These are phyloP conservation scores for Neotoxoptera formosana DNA, from an alignment of 1,140 invertebrate species.

Conservation along the genomic window DNA sequence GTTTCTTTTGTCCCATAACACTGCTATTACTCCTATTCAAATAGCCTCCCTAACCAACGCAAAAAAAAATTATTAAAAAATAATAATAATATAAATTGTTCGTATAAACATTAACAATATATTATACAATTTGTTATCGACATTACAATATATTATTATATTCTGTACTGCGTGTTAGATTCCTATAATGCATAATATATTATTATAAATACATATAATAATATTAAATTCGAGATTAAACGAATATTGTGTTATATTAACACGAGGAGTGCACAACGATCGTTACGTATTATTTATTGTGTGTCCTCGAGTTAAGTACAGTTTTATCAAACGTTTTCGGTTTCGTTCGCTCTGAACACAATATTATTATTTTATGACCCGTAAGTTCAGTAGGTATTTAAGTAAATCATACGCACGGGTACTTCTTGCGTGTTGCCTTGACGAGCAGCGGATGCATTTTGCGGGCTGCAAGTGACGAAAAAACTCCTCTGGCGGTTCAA, in stretches of 20 bases:
- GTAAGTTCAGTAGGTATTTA: neutral
- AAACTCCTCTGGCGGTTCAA: slow-evolving; percentile 46
- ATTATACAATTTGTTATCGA: neutral
- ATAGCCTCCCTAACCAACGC: slow-evolving; percentile 19
- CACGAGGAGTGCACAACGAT: too few relatives aligned
- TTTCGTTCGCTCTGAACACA: neutral
- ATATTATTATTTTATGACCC: neutral
- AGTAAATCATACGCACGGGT: neutral
- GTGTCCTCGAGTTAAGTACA: neutral
- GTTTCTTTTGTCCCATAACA: slow-evolving; percentile 63
- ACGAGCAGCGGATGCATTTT: neutral
- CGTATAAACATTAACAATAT: neutral
- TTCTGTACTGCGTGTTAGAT: neutral
- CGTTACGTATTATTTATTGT: neutral
- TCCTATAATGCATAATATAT: neutral
- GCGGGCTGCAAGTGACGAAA: neutral
- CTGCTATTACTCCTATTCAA: slow-evolving; percentile 29
- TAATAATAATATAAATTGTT: neutral
- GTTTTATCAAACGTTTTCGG: neutral
- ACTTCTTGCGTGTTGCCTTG: neutral
- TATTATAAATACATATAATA: neutral
- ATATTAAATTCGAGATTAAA: neutral
- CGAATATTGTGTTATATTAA: neutral
- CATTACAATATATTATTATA: neutral
- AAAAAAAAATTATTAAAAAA: slow-evolving; percentile 7